These are phyloP conservation scores for Capitella teleta DNA, from an alignment of 1,140 invertebrate genomes.

Conservation along the genomic window DNA sequence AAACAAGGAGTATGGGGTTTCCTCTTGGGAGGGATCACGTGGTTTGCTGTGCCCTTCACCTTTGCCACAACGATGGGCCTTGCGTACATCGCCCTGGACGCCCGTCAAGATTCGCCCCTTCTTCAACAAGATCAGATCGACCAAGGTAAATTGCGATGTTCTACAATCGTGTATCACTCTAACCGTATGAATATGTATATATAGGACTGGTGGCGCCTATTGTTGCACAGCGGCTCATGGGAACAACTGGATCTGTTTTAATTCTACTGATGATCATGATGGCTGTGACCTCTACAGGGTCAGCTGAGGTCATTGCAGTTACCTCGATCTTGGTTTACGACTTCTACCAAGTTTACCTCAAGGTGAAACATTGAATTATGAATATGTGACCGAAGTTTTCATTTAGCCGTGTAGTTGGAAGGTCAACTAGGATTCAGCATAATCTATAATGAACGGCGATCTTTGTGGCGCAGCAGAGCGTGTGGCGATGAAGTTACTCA, in stretches of 20 bases:
- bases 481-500: too few relatives aligned
- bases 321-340: constrained; percentile 43
- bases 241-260: constrained; percentile 28
- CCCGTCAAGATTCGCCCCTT: constrained; percentile 20
- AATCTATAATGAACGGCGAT: too few relatives aligned
- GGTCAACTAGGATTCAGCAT: too few relatives aligned
- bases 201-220: constrained; percentile 34
- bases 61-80: constrained; percentile 41
- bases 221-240: constrained; percentile 33
- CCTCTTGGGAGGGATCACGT: constrained; percentile 36
- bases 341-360: constrained; percentile 39
- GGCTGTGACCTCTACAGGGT: constrained; percentile 42
- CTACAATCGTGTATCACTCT: neutral
- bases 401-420: too few relatives aligned
- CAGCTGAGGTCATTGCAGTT: constrained; percentile 41
- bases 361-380: constrained; percentile 17
- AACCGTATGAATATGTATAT: neutral
- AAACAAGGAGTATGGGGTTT: constrained; percentile 38
- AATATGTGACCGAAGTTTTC: neutral
- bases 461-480: too few relatives aligned
- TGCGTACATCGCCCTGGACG: constrained; percentile 32
- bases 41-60: constrained; percentile 43
- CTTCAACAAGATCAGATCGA: constrained; percentile 23
- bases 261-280: constrained; percentile 38
- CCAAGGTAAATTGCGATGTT: constrained; percentile 20